phyloP scores from a whole-genome alignment of 2,888 invertebrate genomes.

The Prenolepis imparis region DNA sequence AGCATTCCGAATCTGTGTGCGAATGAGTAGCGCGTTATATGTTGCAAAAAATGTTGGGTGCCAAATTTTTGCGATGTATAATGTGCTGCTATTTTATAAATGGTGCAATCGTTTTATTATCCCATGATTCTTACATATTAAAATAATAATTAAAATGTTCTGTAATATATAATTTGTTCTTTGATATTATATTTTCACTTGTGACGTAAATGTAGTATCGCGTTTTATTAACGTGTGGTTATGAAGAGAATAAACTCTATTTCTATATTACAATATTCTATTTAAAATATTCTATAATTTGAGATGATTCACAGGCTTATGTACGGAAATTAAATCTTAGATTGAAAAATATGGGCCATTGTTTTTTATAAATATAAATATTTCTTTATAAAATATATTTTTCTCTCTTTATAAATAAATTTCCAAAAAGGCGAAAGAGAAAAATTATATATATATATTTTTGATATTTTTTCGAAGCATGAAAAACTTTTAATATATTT shows the following conservation, averaged over 20 bases:
- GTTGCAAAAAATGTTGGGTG: too few relatives aligned
- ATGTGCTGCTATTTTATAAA: background rate
- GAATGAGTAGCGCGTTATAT: too few relatives aligned
- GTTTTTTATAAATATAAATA: background rate
- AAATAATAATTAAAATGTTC: background rate
- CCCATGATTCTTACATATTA: background rate
- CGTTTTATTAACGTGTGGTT: background rate
- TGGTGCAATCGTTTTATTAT: background rate
- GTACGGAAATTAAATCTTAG: background rate
- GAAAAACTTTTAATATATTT: background rate
- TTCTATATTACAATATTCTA: background rate
- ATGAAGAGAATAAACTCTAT: background rate
- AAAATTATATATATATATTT: background rate
- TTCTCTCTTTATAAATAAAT: too few relatives aligned
- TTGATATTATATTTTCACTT: background rate
- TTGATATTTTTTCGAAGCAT: background rate
- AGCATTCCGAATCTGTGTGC: too few relatives aligned
- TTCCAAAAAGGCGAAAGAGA: background rate
- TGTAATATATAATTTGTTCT: background rate
- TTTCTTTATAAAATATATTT: too few relatives aligned
- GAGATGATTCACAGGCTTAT: background rate
- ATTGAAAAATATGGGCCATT: background rate
- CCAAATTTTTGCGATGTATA: too few relatives aligned
- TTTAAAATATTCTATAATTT: background rate
- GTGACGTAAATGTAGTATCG: background rate